A percentile compares a stretch with the other conserved stretches of the same genome.
phyloP scores from a whole-genome alignment of 2,888 invertebrate species.

The Athetis lepigone region DNA sequence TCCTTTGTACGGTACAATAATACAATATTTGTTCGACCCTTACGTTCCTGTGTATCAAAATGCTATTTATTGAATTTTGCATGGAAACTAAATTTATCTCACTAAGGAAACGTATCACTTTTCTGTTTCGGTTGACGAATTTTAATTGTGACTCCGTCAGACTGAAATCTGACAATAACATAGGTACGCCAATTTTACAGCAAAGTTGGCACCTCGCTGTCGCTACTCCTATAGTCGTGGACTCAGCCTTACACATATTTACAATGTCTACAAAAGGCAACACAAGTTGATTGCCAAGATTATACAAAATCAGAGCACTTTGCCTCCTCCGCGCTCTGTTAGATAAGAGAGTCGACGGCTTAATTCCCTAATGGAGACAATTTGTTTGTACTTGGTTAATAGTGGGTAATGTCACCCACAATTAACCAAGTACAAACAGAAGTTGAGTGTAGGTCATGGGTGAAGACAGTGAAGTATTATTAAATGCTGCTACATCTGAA shows the following conservation, averaged over 20 bases:
- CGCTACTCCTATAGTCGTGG: neutral
- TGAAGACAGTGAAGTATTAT: too few relatives aligned
- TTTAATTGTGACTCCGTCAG: too few relatives aligned
- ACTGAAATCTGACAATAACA: too few relatives aligned
- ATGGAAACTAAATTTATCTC: too few relatives aligned
- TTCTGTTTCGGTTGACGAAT: too few relatives aligned
- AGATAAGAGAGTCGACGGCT: neutral
- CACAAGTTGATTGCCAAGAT: slow-evolving; percentile 17
- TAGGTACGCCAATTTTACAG: neutral
- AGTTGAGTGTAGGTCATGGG: neutral
- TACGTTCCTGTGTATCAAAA: neutral
- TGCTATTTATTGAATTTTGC: neutral
- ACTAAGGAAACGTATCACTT: too few relatives aligned
- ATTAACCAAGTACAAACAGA: too few relatives aligned
- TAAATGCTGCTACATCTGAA: too few relatives aligned
- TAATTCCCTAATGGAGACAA: slow-evolving; percentile 9
- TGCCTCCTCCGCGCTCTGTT: slow-evolving; percentile 14
- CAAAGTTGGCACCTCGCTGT: neutral
- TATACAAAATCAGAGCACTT: neutral
- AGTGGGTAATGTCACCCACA: neutral
- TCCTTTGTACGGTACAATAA: too few relatives aligned
- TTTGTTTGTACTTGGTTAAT: slow-evolving; percentile 6
- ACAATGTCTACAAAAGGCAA: neutral
- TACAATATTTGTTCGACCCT: too few relatives aligned
- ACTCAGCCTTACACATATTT: slow-evolving; percentile 4